Conservation (phyloP, 2,797 vertebrate genomes). For the Pseudochaenichthys georgianus region DNA sequence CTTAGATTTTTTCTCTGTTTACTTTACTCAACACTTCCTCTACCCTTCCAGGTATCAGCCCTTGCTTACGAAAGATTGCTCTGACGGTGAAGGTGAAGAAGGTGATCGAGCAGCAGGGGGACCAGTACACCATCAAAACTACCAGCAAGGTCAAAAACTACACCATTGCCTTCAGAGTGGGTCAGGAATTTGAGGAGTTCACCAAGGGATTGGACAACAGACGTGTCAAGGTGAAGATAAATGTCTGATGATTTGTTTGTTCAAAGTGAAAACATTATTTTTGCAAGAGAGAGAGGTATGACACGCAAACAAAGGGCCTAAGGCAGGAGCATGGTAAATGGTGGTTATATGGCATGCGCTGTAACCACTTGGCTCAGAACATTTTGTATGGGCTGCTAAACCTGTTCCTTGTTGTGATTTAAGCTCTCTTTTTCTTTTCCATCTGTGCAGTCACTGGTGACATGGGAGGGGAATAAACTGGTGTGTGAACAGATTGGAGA, state of each 20-base stretch:
- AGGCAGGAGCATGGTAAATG: too few relatives aligned
- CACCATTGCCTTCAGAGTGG: slow-evolving; percentile 83
- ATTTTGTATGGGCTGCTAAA: slow-evolving; percentile 1
- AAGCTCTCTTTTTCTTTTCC: neutral
- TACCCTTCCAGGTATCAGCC: slow-evolving; percentile 82
- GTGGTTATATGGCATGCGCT: too few relatives aligned
- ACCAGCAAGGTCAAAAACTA: slow-evolving; percentile 87
- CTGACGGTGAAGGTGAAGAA: slow-evolving; percentile 88
- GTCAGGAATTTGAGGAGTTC: slow-evolving; percentile 90
- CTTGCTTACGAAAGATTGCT: slow-evolving; percentile 86
- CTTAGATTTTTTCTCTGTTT: neutral
- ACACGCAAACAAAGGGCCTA: too few relatives aligned
- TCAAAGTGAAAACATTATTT: neutral
- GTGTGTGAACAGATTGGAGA: slow-evolving; percentile 90
- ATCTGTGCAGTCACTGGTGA: slow-evolving; percentile 86
- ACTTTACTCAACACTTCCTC: slow-evolving; percentile 1
- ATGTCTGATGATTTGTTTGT: neutral
- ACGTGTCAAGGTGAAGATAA: slow-evolving; percentile 85
- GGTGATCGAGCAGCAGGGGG: slow-evolving; percentile 86
- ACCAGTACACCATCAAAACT: slow-evolving; percentile 86
- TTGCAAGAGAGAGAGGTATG: too few relatives aligned
- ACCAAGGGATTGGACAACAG: slow-evolving; percentile 90
- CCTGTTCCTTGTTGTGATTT: neutral
- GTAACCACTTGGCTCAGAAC: too few relatives aligned
- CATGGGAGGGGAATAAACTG: slow-evolving; percentile 88